Evolutionary conservation across 2,113 vertebrate genomes (phyloP), one percentile per base, ranked within the genome.

Genomic region (Apus apus): DNA sequence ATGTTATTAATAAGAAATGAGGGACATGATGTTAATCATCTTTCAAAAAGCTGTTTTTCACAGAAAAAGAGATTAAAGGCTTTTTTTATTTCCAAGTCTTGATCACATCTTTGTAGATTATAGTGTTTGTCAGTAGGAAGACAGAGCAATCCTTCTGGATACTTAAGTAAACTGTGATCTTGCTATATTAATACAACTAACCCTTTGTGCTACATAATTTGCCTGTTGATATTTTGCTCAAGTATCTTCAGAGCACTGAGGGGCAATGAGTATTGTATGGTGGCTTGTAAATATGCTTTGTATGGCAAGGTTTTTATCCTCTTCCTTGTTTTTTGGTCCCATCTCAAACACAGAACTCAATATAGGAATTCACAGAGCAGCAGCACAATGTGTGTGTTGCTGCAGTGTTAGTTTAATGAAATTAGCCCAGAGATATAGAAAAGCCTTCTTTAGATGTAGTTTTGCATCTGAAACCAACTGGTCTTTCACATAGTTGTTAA

Each of bases 1-100:
- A 17, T 85, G 84, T 91, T 81, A 77, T 97, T 98, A 97, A 94
- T 83, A 95, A 94, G 94, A 89, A 96, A 96, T 73, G 54, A 85
- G 79, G 61, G 83, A 83, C 74, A 75, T 88, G 43, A 90, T 96
- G 48, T 85, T 93, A 51, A 58, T 91, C 53, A 58, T 89, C 40
- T 86, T 94, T 95, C 70, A 75, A 76, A 90, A 94, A 72, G 26
- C 93, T 87, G 26, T 1, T 71, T 97, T 96, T 76, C 54, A 86
- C 74, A 85, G 54, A 87, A 82, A 85, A 97, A 83, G 58, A 94
- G 50, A 60, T 95, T 57, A 91, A 87, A 76, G 9, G 11, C 17
- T 54, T 57, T 38, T 84, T 83, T 72, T 45, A 17, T 68, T 91
- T 96, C 94, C 45, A 29, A 71, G 54, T 74, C 84, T 60, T 93